A percentile compares a stretch with the other conserved stretches of the same genome.
Evolutionary conservation across 2,797 vertebrate genomes (phyloP).

Genomic region (Myotis myotis): DNA sequence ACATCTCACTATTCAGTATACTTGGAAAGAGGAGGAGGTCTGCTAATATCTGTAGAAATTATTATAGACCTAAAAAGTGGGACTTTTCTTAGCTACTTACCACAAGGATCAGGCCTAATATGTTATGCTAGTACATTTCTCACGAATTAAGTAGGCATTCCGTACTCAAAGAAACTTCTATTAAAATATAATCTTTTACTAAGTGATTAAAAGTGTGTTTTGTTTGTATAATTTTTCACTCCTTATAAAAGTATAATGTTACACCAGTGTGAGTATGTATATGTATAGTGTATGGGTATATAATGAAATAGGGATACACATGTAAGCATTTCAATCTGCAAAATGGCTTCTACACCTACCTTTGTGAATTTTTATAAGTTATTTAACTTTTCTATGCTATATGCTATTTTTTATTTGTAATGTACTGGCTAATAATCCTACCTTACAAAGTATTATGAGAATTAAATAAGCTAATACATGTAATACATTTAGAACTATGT

Average conservation of each 20-base stretch:
- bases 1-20: not conserved
- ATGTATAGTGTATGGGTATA: not conserved
- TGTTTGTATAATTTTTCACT: slow-evolving; percentile 74
- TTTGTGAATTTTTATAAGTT: not conserved
- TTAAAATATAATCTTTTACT: slow-evolving; percentile 59
- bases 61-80: not conserved
- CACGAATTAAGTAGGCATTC: slow-evolving; percentile 67
- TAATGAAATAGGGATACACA: not conserved
- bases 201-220: slow-evolving; percentile 77
- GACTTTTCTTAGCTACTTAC: not conserved
- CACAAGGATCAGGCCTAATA: not conserved
- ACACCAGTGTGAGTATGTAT: slow-evolving; percentile 59
- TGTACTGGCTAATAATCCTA: not conserved
- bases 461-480: not conserved
- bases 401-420: not conserved
- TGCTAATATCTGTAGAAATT: slow-evolving; percentile 13
- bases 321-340: not conserved
- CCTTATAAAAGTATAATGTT: slow-evolving; percentile 76
- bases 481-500: not conserved
- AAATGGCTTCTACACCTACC: not conserved
- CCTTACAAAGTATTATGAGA: not conserved
- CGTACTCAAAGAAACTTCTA: slow-evolving; percentile 68
- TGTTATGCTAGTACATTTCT: slow-evolving; percentile 59
- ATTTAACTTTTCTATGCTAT: not conserved
- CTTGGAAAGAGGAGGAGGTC: not conserved